phyloP scores from a whole-genome alignment of 2,888 invertebrate genomes.

The Epinotia nisella region DNA sequence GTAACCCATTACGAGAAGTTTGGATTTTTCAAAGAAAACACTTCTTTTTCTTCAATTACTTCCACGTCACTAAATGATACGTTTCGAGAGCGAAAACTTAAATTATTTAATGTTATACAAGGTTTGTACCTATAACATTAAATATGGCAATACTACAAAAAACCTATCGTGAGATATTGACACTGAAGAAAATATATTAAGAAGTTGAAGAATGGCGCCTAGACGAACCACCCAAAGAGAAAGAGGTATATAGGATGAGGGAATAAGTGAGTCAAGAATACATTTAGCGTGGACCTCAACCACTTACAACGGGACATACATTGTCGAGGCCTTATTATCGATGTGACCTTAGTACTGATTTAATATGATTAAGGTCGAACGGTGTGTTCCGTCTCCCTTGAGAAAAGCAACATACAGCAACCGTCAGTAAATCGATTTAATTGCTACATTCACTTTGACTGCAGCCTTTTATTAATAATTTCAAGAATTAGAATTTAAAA shows the following conservation, averaged over 20 bases:
- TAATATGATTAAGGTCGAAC: slow-evolving; percentile 26
- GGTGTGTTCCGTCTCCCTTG: slow-evolving; percentile 26
- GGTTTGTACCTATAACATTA: too few species aligned
- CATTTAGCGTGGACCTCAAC: not conserved
- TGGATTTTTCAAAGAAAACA: too few species aligned
- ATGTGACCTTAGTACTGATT: slow-evolving; percentile 17
- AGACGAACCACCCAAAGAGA: not conserved
- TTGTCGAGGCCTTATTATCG: not conserved
- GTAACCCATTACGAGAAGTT: too few species aligned
- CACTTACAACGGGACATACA: not conserved
- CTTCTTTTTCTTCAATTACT: too few species aligned
- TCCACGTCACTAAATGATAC: too few species aligned
- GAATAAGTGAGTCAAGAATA: not conserved
- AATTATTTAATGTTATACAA: too few species aligned
- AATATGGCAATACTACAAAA: too few species aligned
- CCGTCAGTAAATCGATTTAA: slow-evolving; percentile 26
- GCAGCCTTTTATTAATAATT: not conserved
- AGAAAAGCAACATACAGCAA: slow-evolving; percentile 33
- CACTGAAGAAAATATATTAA: too few species aligned
- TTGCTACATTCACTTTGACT: slow-evolving; percentile 8
- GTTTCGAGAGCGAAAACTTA: too few species aligned
- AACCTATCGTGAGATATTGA: too few species aligned
- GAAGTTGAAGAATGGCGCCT: too few species aligned
- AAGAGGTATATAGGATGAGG: not conserved
- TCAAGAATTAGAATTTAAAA: not conserved